A percentile compares a stretch with the other conserved stretches of the same genome.
These are phyloP conservation scores for Athalia circularis DNA, from an alignment of 2,888 invertebrate species.

Conservation along the genomic window DNA sequence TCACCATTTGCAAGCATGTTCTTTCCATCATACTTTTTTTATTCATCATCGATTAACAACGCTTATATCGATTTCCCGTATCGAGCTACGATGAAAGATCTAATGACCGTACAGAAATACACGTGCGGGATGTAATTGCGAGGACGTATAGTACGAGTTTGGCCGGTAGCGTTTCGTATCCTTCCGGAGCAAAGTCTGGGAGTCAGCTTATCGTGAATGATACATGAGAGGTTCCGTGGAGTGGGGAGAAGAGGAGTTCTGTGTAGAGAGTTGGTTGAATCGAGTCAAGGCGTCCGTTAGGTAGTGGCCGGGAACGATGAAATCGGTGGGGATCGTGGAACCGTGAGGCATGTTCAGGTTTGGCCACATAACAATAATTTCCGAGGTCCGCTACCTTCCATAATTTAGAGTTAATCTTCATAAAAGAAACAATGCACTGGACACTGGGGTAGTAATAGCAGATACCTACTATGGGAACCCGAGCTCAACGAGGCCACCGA, in stretches of 20 bases:
- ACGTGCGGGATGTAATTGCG: background rate
- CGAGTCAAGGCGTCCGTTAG: conserved; percentile 22
- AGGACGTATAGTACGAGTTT: background rate
- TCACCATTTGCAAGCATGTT: too few species aligned
- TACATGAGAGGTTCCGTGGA: conserved; percentile 37
- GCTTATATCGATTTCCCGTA: too few species aligned
- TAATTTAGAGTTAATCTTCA: conserved; percentile 55
- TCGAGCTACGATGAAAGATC: too few species aligned
- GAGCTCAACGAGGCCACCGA: too few species aligned
- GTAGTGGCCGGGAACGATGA: conserved; percentile 1
- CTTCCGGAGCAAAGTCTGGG: conserved; percentile 43
- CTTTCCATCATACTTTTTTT: too few species aligned
- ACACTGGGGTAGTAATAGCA: conserved; percentile 28
- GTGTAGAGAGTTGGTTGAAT: too few species aligned
- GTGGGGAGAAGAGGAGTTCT: background rate
- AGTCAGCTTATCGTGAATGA: conserved; percentile 46
- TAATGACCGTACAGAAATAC: background rate
- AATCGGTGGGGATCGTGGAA: background rate
- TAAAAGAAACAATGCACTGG: conserved; percentile 53
- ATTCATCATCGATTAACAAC: too few species aligned
- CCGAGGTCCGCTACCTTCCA: conserved; percentile 45
- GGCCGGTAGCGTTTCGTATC: conserved; percentile 27
- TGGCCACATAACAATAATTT: conserved; percentile 49
- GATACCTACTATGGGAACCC: too few species aligned
- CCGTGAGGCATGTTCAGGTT: background rate